Conservation (phyloP, 2,113 vertebrate genomes). For the Odobenus rosmarus region DNA sequence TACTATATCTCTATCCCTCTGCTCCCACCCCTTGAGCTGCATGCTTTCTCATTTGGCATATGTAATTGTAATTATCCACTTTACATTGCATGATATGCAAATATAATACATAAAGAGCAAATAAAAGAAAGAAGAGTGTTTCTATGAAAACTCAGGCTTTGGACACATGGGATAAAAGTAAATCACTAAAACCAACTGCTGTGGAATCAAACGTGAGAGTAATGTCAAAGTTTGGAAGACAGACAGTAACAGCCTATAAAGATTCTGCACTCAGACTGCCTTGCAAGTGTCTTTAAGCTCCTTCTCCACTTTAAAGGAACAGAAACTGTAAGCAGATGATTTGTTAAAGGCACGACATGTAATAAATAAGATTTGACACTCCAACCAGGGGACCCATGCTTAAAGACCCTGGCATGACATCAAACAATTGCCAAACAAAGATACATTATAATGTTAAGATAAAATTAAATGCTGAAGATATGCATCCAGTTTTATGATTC, state of each 20-base stretch:
- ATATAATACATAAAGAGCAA: neutral
- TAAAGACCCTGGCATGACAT: neutral
- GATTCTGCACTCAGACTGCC: neutral
- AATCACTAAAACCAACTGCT: neutral
- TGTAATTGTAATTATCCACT: neutral
- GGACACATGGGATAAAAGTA: neutral
- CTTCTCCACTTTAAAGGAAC: conserved; percentile 12
- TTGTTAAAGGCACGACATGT: neutral
- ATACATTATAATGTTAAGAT: neutral
- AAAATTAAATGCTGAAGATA: neutral
- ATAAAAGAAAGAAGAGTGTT: neutral
- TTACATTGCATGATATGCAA: neutral
- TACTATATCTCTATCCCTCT: neutral
- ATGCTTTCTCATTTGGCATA: neutral
- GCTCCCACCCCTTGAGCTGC: too few species aligned
- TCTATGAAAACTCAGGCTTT: neutral
- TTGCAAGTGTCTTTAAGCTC: neutral
- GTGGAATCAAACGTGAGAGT: neutral
- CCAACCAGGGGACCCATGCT: neutral
- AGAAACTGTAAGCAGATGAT: neutral
- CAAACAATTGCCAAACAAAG: neutral
- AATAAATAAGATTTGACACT: neutral
- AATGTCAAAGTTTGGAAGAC: neutral
- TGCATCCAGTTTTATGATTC: neutral
- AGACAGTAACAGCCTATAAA: neutral